Evolutionary conservation across 2,797 vertebrate species (phyloP).

Genomic region (Oreochromis grahami): DNA sequence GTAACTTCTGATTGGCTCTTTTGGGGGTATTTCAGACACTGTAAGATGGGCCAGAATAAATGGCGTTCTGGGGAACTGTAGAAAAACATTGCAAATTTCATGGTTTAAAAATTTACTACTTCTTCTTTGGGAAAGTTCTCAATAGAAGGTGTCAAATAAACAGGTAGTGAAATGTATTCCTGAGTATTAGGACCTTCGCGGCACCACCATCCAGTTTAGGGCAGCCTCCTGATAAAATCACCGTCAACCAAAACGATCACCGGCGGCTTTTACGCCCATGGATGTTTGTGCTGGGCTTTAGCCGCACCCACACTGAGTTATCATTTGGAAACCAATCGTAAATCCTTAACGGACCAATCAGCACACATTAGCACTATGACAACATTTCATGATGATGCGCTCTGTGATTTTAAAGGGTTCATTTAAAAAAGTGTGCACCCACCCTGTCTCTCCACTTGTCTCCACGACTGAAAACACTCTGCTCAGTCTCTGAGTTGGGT

Average conservation of each 20-base stretch:
- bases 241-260: neutral
- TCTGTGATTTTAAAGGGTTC: neutral
- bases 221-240: neutral
- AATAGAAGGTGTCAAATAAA: neutral
- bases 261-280: neutral
- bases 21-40: accelerated
- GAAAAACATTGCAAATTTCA: accelerated
- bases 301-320: neutral
- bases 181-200: neutral
- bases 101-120: neutral
- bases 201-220: neutral
- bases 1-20: neutral
- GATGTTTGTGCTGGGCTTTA: neutral
- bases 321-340: neutral
- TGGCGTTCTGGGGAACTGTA: neutral
- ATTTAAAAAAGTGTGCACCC: neutral
- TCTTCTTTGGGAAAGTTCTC: neutral
- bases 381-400: neutral
- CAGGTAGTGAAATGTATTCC: neutral
- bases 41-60: neutral
- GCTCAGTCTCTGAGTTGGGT: conserved; percentile 27
- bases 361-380: accelerated
- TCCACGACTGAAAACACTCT: neutral
- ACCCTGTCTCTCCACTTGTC: neutral
- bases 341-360: neutral